phyloP scores from a whole-genome alignment of 2,113 vertebrate genomes.

The Propithecus coquereli region DNA sequence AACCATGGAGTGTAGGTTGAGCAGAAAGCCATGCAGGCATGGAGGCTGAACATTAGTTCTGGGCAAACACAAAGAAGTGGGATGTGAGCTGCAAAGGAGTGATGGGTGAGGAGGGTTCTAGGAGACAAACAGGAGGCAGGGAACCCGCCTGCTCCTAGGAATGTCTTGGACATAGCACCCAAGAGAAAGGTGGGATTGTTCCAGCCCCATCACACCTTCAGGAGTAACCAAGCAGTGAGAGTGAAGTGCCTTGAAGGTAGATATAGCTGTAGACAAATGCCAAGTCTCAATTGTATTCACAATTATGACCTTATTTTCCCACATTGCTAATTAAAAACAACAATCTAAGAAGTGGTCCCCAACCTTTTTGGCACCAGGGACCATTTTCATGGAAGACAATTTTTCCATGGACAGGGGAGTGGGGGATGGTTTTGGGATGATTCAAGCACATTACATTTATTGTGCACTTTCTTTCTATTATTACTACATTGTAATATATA shows the following conservation, averaged over 20 bases:
- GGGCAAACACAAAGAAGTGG: background rate
- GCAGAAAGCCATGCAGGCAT: background rate
- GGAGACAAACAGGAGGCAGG: too few species aligned
- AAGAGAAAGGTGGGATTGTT: background rate
- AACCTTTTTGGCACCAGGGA: too few species aligned
- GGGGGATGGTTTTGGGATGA: too few species aligned
- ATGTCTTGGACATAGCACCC: background rate
- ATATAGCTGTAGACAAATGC: background rate
- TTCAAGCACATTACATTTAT: too few species aligned
- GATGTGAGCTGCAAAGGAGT: background rate
- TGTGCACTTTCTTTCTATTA: too few species aligned
- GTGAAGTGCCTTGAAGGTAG: background rate
- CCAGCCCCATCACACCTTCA: background rate
- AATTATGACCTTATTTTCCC: conserved; percentile 28
- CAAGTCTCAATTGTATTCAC: conserved; percentile 30
- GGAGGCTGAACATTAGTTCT: background rate
- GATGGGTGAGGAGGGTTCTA: background rate
- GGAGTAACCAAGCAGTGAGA: background rate
- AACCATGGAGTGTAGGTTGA: background rate
- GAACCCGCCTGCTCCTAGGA: background rate
- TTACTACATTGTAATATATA: too few species aligned
- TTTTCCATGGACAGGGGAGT: too few species aligned
- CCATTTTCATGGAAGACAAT: too few species aligned
- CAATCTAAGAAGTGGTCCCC: background rate
- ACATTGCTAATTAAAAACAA: conserved; percentile 63